Evolutionary conservation across 2,113 vertebrate species (phyloP).

Genomic region (Odocoileus hemionus): DNA sequence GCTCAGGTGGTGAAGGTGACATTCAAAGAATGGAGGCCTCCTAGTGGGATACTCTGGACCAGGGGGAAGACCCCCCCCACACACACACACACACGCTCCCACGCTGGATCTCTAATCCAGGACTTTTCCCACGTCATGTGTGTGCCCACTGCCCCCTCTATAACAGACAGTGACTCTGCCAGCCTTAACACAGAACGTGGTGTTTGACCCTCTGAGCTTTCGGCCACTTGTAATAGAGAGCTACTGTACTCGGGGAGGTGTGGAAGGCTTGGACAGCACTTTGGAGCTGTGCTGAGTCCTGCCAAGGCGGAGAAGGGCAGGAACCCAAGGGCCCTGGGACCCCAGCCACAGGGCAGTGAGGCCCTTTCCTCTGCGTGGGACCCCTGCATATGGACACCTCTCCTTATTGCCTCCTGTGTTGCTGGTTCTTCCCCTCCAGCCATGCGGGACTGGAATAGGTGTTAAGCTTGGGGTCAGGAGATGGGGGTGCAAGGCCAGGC

Average conservation of each 20-base stretch:
- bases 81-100: rapidly evolving
- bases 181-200: neutral
- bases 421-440: neutral
- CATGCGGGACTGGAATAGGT: rapidly evolving
- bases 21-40: neutral
- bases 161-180: neutral
- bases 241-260: rapidly evolving
- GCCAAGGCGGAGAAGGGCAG: neutral
- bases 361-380: rapidly evolving
- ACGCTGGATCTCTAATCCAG: rapidly evolving
- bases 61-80: neutral
- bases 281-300: neutral
- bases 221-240: neutral
- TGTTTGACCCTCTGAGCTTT: neutral
- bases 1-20: neutral
- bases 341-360: rapidly evolving
- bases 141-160: neutral
- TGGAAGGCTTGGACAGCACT: neutral
- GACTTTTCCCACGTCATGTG: neutral
- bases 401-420: neutral
- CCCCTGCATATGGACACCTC: neutral
- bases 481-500: neutral
- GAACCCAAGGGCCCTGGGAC: neutral
- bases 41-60: neutral
- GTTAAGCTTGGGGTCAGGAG: neutral